Evolutionary conservation across 2,113 vertebrate species (phyloP).

Genomic region (Periophthalmodon schlosseri): DNA sequence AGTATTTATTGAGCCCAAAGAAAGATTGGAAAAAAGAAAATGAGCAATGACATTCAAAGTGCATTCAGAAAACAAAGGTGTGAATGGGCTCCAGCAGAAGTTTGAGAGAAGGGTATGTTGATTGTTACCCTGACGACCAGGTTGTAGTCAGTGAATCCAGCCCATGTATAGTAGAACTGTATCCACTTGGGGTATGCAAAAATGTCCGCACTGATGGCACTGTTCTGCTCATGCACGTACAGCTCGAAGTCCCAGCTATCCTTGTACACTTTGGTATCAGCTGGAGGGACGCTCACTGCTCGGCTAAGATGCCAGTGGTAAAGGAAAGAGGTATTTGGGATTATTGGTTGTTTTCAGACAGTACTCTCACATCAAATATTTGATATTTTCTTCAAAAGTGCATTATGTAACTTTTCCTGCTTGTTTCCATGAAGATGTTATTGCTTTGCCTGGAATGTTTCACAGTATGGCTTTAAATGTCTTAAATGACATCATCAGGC

Average conservation of each 20-base stretch:
- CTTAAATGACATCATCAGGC: no score
- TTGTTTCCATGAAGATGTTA: no score
- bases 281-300: slow-evolving; percentile 69
- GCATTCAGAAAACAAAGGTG: not conserved
- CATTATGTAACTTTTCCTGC: no score
- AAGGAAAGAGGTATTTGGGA: not conserved
- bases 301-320: slow-evolving; percentile 38
- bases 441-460: no score
- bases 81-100: not conserved
- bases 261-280: slow-evolving; percentile 74
- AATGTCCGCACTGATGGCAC: slow-evolving; percentile 71
- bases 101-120: not conserved
- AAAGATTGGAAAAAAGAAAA: no score
- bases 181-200: slow-evolving; percentile 78
- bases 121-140: slow-evolving; percentile 79
- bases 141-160: slow-evolving; percentile 81
- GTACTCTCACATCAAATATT: no score
- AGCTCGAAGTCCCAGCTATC: slow-evolving; percentile 78
- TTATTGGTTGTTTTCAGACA: not conserved
- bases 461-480: no score
- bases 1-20: no score
- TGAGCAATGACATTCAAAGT: no score
- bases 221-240: slow-evolving; percentile 69
- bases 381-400: no score
- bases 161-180: slow-evolving; percentile 81